Evolutionary conservation across 2,113 vertebrate species (phyloP).

Genomic region (Recurvirostra avosetta): DNA sequence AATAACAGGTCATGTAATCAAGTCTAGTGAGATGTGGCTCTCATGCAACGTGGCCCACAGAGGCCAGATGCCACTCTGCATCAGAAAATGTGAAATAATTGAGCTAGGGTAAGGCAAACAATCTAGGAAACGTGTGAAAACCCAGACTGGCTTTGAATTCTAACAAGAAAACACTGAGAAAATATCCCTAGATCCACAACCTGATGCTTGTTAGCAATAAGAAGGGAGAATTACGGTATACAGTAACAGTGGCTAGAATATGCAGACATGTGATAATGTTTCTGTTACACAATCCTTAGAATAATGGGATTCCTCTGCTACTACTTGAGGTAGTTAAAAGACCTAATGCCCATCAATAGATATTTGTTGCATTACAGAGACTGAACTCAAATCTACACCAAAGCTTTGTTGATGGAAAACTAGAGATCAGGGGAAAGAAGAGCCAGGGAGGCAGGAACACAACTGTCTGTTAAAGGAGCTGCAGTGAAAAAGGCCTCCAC

Average conservation of each 20-base stretch:
- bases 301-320: not conserved
- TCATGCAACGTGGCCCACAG: not conserved
- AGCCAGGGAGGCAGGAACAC: not conserved
- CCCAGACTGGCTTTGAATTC: not conserved
- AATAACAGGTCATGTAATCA: conserved; percentile 26
- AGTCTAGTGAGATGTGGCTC: not conserved
- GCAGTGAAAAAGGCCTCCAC: not conserved
- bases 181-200: not conserved
- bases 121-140: not conserved
- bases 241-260: not conserved
- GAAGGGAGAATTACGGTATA: not conserved
- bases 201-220: not conserved
- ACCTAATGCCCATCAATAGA: not conserved
- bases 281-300: not conserved
- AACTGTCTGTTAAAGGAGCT: not conserved
- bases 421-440: not conserved
- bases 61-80: not conserved
- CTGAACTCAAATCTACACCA: not conserved
- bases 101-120: not conserved
- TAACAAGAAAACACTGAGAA: not conserved
- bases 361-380: not conserved
- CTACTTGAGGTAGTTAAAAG: not conserved
- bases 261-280: not conserved
- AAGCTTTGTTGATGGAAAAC: not conserved
- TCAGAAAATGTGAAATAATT: not conserved